phyloP scores from a whole-genome alignment of 2,797 vertebrate species.

The Pipistrellus pipistrellus region DNA sequence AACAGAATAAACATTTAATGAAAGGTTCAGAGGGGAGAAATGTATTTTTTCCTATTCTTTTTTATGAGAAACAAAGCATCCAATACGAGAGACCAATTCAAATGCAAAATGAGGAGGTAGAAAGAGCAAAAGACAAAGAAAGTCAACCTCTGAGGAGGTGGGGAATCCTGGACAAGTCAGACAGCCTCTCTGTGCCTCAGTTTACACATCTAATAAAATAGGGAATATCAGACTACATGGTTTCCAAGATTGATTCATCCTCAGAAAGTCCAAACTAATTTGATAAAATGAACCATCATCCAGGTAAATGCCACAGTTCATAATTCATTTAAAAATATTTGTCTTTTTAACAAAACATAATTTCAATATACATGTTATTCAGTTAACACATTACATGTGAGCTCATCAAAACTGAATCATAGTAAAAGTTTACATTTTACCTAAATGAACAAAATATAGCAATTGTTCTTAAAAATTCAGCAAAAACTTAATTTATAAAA shows the following conservation, averaged over 20 bases:
- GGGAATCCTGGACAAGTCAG: background rate
- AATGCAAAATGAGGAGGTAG: background rate
- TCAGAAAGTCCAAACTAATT: constrained; percentile 17
- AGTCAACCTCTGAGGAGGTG: background rate
- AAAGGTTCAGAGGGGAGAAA: constrained; percentile 81
- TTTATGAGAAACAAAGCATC: constrained; percentile 68
- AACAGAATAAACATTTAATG: constrained; percentile 86
- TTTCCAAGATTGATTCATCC: background rate
- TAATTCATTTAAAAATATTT: constrained; percentile 39
- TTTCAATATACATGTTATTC: background rate
- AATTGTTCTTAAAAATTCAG: constrained; percentile 18
- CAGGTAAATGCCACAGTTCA: background rate
- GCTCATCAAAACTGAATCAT: constrained; percentile 50
- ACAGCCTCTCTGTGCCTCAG: background rate
- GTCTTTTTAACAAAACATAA: constrained; percentile 37
- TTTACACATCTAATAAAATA: constrained; percentile 15
- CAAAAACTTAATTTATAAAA: background rate
- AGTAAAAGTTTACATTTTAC: constrained; percentile 30
- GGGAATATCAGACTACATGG: background rate
- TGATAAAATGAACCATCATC: background rate
- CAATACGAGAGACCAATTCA: constrained; percentile 50
- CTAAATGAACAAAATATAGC: constrained; percentile 43
- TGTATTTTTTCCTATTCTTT: constrained; percentile 65
- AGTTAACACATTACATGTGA: constrained; percentile 23
- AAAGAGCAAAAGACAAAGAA: background rate